Evolutionary conservation across 2,888 invertebrate genomes (phyloP).

Genomic region (Clepsis dumicolana): DNA sequence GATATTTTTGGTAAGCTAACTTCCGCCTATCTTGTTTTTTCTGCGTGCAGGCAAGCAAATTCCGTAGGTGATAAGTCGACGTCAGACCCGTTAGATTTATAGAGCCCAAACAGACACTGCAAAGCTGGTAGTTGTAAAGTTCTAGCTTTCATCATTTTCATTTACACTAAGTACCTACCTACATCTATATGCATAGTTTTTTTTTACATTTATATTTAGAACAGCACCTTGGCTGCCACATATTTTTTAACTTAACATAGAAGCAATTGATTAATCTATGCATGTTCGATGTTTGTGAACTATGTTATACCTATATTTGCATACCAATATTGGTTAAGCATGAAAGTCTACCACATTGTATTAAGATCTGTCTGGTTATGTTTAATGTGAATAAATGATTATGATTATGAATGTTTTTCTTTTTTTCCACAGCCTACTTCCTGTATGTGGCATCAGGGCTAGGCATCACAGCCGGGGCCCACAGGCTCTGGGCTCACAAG

Average conservation of each 20-base stretch:
- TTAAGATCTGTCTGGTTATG: no score
- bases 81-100: background rate
- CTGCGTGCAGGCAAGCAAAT: background rate
- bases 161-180: background rate
- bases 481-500: slow-evolving; percentile 98
- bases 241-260: no score
- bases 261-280: no score
- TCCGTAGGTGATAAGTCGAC: background rate
- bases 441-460: slow-evolving; percentile 93
- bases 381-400: no score
- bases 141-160: no score
- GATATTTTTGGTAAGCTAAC: slow-evolving; percentile 88
- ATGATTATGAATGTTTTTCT: no score
- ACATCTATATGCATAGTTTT: no score
- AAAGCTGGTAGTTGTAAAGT: background rate
- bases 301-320: no score
- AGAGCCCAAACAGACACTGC: background rate
- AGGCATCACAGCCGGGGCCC: slow-evolving; percentile 98
- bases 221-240: background rate
- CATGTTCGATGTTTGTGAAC: no score
- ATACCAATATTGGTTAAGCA: no score
- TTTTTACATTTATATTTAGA: background rate
- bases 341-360: no score
- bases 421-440: slow-evolving; percentile 86
- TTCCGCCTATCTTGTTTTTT: slow-evolving; percentile 13